Evolutionary conservation across 2,797 vertebrate genomes (phyloP).

Genomic region (Anabas testudineus): DNA sequence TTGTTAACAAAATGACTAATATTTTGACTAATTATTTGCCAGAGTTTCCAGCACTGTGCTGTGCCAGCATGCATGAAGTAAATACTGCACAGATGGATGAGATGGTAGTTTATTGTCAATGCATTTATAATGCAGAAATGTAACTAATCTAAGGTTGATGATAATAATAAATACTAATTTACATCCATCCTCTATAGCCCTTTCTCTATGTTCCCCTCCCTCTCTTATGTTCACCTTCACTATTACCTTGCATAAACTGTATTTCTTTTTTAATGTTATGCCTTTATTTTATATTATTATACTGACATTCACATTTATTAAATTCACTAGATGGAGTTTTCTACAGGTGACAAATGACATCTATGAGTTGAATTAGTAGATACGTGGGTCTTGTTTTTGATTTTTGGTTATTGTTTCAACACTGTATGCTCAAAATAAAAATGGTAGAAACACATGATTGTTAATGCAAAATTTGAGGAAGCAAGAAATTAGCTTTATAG

Average conservation of each 20-base stretch:
- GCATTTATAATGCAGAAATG: background rate
- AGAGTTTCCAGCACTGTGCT: background rate
- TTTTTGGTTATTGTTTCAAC: background rate
- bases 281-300: background rate
- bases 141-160: background rate
- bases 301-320: background rate
- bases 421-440: background rate
- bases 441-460: too few species aligned
- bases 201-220: conserved; percentile 1
- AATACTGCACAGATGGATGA: background rate
- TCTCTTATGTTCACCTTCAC: too few species aligned
- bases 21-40: background rate
- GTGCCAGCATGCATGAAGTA: background rate
- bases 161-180: background rate
- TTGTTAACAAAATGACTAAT: conserved; percentile 10
- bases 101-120: background rate
- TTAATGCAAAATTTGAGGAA: too few species aligned
- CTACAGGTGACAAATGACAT: background rate
- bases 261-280: background rate
- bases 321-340: background rate
- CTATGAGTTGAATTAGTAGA: too few species aligned
- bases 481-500: too few species aligned
- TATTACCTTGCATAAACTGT: too few species aligned
- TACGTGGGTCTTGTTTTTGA: background rate
- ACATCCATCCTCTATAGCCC: background rate